Evolutionary conservation across 2,113 vertebrate species (phyloP).

Genomic region (Synodontis membranacea): DNA sequence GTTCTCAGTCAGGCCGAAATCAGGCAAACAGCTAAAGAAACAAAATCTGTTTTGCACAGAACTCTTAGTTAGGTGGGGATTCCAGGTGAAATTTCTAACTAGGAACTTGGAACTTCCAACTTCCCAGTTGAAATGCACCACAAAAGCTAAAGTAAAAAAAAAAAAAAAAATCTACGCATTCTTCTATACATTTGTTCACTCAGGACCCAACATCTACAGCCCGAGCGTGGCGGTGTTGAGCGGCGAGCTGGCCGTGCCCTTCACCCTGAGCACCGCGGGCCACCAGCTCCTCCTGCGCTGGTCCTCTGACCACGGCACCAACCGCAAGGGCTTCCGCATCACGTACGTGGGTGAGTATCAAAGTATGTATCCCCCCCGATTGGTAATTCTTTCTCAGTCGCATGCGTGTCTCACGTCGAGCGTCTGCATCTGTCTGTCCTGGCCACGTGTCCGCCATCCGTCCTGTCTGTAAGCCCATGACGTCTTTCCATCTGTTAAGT

Average conservation of each 20-base stretch:
- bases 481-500: slow-evolving; percentile 23
- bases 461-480: slow-evolving; percentile 28
- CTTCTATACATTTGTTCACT: neutral
- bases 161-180: neutral
- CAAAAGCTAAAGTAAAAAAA: no score
- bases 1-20: no score
- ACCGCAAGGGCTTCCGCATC: slow-evolving; percentile 93
- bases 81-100: no score
- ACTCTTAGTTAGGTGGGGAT: no score
- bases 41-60: no score
- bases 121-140: no score
- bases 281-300: slow-evolving; percentile 94
- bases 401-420: slow-evolving; percentile 45
- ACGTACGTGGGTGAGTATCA: slow-evolving; percentile 93
- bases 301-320: slow-evolving; percentile 96
- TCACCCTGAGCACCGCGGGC: slow-evolving; percentile 87
- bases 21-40: no score
- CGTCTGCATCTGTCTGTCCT: slow-evolving; percentile 38
- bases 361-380: slow-evolving; percentile 75
- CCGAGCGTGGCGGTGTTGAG: slow-evolving; percentile 89
- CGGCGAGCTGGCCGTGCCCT: slow-evolving; percentile 87
- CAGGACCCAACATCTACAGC: slow-evolving; percentile 94
- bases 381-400: slow-evolving; percentile 65
- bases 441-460: slow-evolving; percentile 11
- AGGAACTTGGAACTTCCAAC: no score